A percentile compares a stretch with the other conserved stretches of the same genome.
phyloP scores from a whole-genome alignment of 2,113 vertebrate species.

The Eonycteris spelaea region DNA sequence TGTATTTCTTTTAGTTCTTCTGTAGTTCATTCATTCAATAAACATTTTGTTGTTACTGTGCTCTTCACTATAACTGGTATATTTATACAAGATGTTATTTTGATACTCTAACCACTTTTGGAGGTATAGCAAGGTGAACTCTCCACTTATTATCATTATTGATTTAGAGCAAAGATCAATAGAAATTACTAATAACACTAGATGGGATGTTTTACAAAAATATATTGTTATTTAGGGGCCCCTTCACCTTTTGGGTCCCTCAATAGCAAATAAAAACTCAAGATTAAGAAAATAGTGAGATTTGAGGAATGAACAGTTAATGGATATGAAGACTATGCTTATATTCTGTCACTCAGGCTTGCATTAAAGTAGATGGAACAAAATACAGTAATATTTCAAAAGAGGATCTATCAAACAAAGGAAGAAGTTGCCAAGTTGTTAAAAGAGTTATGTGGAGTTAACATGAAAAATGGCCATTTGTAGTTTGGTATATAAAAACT shows the following conservation, averaged over 20 bases:
- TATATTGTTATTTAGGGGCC: background rate
- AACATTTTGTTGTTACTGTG: background rate
- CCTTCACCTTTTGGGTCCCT: background rate
- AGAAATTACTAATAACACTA: background rate
- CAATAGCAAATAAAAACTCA: background rate
- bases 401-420: background rate
- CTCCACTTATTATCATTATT: background rate
- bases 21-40: background rate
- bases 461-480: background rate
- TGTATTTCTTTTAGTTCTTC: background rate
- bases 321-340: background rate
- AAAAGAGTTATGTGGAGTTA: background rate
- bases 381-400: background rate
- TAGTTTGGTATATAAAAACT: background rate
- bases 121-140: background rate
- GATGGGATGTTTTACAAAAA: background rate
- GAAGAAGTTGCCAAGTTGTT: background rate
- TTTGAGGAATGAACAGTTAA: background rate
- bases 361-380: background rate
- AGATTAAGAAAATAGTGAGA: background rate
- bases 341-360: background rate
- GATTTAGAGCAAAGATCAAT: background rate
- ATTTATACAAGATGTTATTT: background rate
- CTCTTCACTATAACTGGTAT: background rate
- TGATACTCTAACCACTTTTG: background rate